Evolutionary conservation across 2,797 vertebrate species (phyloP).

Genomic region (Myripristis murdjan): DNA sequence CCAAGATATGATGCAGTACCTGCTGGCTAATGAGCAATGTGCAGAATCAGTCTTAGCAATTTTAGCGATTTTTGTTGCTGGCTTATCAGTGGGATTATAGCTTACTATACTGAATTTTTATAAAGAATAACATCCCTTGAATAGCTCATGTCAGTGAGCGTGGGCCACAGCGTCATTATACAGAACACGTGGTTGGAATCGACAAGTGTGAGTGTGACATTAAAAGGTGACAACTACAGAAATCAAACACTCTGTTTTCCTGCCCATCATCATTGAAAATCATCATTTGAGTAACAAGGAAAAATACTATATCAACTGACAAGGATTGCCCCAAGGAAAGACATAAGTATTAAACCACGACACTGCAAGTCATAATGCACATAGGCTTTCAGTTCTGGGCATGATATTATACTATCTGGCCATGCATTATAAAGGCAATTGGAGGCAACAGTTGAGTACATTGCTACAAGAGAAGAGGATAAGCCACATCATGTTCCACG

Average conservation of each 20-base stretch:
- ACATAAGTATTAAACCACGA: slow-evolving; percentile 56
- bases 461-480: slow-evolving; percentile 68
- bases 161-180: not conserved
- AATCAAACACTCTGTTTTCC: not conserved
- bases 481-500: slow-evolving; percentile 57
- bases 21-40: not conserved
- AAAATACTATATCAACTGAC: slow-evolving; percentile 16
- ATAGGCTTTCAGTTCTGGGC: slow-evolving; percentile 30
- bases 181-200: not conserved
- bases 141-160: not conserved
- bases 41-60: not conserved
- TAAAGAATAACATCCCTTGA: not conserved
- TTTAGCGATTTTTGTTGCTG: not conserved
- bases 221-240: not conserved
- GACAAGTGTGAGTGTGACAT: not conserved
- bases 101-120: not conserved
- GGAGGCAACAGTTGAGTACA: slow-evolving; percentile 66
- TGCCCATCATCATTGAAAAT: slow-evolving; percentile 1
- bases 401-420: slow-evolving; percentile 32
- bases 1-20: not conserved
- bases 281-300: slow-evolving; percentile 6
- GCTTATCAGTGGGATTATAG: slow-evolving; percentile 5
- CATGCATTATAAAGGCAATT: slow-evolving; percentile 72
- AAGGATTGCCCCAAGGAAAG: slow-evolving; percentile 33
- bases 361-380: slow-evolving; percentile 55